Evolutionary conservation across 1,140 invertebrate genomes (phyloP).

Genomic region (Brachystomella parvula): DNA sequence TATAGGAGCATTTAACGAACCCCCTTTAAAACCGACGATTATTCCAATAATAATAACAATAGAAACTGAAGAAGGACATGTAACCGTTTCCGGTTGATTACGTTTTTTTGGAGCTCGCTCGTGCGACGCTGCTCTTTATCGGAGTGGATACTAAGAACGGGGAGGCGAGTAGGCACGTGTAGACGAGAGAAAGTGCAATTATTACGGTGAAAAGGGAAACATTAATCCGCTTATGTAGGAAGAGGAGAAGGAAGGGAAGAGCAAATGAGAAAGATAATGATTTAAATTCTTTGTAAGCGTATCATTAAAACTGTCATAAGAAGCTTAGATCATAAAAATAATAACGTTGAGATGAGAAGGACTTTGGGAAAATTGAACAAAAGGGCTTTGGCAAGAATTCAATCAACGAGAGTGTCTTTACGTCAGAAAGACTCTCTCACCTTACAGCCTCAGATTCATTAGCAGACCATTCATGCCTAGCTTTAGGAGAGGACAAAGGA

Average conservation of each 20-base stretch:
- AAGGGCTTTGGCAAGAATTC: neutral
- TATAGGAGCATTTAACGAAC: too few species aligned
- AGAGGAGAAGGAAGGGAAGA: neutral
- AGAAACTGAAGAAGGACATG: too few species aligned
- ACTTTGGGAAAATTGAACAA: neutral
- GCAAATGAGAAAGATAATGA: neutral
- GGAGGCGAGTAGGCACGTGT: too few species aligned
- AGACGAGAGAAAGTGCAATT: conserved; percentile 5
- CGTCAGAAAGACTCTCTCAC: neutral
- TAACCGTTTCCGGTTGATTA: too few species aligned
- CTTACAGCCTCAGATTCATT: neutral
- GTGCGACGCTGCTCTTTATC: too few species aligned
- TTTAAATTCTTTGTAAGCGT: neutral
- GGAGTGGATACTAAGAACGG: too few species aligned
- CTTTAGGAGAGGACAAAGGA: too few species aligned
- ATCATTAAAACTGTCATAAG: conserved; percentile 1
- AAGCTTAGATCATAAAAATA: neutral
- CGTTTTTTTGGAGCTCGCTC: too few species aligned
- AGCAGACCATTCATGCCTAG: neutral
- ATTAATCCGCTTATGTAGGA: neutral
- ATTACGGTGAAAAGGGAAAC: conserved; percentile 1
- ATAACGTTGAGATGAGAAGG: neutral
- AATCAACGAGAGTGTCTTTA: neutral
- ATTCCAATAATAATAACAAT: too few species aligned
- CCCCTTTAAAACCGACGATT: too few species aligned